phyloP scores from a whole-genome alignment of 2,888 invertebrate genomes.

The Netelia virgata region DNA sequence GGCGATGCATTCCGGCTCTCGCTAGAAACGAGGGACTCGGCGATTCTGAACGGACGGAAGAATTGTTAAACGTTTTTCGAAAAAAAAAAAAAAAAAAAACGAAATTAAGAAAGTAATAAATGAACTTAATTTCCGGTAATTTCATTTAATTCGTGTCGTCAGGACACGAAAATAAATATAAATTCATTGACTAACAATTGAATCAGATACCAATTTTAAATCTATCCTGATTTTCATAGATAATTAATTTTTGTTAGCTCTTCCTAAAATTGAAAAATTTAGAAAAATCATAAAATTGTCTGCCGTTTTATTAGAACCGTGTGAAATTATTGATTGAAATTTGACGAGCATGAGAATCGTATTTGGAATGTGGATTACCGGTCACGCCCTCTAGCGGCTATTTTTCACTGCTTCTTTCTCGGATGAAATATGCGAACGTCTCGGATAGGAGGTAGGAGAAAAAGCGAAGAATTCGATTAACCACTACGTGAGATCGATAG shows the following conservation, averaged over 20 bases:
- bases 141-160: too few species aligned
- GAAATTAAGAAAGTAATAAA: too few species aligned
- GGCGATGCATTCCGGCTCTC: not conserved
- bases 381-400: constrained; percentile 8
- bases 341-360: not conserved
- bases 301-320: too few species aligned
- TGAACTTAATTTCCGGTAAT: too few species aligned
- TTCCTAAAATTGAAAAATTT: not conserved
- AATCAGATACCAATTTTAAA: too few species aligned
- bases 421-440: constrained; percentile 21
- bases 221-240: too few species aligned
- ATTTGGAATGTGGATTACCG: constrained; percentile 44
- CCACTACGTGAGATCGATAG: constrained; percentile 55
- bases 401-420: constrained; percentile 32
- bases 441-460: not conserved
- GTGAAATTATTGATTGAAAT: not conserved
- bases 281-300: not conserved
- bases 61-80: not conserved
- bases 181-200: not conserved
- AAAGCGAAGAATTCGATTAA: constrained; percentile 62
- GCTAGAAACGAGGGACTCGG: not conserved
- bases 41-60: not conserved
- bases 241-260: too few species aligned
- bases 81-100: too few species aligned
- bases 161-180: not conserved